Base-by-base conservation (phyloP, 2,888 invertebrate species). In the Eupithecia insigniata region DNA sequence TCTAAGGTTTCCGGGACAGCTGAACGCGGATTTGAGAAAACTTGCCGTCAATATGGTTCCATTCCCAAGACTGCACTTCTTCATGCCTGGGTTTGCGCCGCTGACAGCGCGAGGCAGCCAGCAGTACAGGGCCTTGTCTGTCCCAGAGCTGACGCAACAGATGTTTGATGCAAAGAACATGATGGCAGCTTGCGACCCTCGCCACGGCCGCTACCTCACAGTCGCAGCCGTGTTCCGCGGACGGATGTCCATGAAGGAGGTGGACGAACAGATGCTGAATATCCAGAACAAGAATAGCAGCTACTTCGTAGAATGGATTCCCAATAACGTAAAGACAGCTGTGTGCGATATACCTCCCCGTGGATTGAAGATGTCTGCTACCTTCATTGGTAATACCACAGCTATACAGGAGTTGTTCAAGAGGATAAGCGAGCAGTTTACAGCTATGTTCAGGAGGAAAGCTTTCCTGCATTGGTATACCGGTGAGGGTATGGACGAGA, bases 401-500 rank as follows among this genome's bases (percentile, higher is more conserved):
- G 97, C 97, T 77, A 97, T 97, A 81, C 98, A 98, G 86, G 97
- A 98, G 87, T 89, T 98, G 76, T 98, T 98, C 91, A 97, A 97
- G 89, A 95, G 98, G 83, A 97, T 98, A 81, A 96, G 97, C 60
- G 97, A 97, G 85, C 98, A 97, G 87, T 98, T 97, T 85, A 96
- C 96, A 26, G 97, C 97, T 82, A 98, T 99, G 98, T 98, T 98
- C 95, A 96, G 98, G 80, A 96, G 98, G 83, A 98, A 98, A 92
- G 98, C 98, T 87, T 98, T 98, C 96, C 95, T 98, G 83, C 98
- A 98, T 95, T 98, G 98, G 98, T 99, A 98, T 94, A 98, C 98
- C 51, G 98, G 98, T 67, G 98, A 99, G 89, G 98, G 98, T 78
- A 98, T 98, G 98, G 98, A 98, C 87, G 98, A 98, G 90, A 96